Evolutionary conservation across 2,888 invertebrate genomes (phyloP).

Genomic region (Pherbina coryleti): DNA sequence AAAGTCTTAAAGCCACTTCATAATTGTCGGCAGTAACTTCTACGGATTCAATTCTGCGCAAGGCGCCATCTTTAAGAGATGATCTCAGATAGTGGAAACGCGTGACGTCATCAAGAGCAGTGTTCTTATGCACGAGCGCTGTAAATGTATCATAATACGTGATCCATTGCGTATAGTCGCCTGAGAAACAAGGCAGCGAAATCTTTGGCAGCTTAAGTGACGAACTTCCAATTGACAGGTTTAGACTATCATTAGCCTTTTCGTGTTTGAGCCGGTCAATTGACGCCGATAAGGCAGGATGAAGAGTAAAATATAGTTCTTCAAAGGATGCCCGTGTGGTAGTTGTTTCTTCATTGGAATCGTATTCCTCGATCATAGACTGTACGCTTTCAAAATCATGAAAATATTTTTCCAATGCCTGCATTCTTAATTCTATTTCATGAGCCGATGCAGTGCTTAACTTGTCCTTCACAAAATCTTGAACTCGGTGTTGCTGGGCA

Average conservation of each 20-base stretch:
- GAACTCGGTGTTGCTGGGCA: slow-evolving; percentile 19
- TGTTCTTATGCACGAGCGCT: too few species aligned
- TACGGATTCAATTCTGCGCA: slow-evolving; percentile 28
- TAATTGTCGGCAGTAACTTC: slow-evolving; percentile 27
- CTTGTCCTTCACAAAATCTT: slow-evolving; percentile 20
- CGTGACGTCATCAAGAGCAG: not conserved
- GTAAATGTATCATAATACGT: slow-evolving; percentile 21
- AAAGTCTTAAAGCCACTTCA: slow-evolving; percentile 7
- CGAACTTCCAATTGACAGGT: too few species aligned
- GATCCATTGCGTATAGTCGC: slow-evolving; percentile 30
- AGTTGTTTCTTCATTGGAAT: not conserved
- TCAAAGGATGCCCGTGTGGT: not conserved
- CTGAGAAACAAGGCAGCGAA: too few species aligned
- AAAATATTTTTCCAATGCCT: slow-evolving; percentile 28
- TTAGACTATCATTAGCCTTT: slow-evolving; percentile 3
- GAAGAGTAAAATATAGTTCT: not conserved
- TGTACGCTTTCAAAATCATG: slow-evolving; percentile 18
- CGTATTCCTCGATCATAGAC: slow-evolving; percentile 2
- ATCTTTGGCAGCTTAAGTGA: too few species aligned
- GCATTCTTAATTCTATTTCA: slow-evolving; percentile 10
- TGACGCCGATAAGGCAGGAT: not conserved
- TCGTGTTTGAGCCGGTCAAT: slow-evolving; percentile 9
- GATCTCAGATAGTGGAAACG: not conserved
- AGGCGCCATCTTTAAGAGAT: slow-evolving; percentile 11
- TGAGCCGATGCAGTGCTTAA: slow-evolving; percentile 11